Percentiles rank a stretch among this genome's conserved stretches.
Conservation (phyloP, 2,888 invertebrate genomes). For the Drosophila cognata region DNA sequence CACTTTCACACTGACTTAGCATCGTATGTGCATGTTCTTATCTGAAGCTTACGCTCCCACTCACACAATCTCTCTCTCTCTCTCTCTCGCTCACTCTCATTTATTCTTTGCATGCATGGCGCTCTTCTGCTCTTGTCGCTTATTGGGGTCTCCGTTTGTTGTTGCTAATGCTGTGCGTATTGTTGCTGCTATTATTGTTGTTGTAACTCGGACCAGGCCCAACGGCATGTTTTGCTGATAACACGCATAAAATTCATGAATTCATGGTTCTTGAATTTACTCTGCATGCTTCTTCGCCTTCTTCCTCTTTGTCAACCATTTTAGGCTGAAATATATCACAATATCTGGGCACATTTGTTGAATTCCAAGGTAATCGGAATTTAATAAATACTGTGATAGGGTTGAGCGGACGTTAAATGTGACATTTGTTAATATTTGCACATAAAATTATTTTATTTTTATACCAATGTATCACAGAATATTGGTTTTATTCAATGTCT, state of each 20-base stretch:
- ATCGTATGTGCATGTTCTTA: conserved; percentile 44
- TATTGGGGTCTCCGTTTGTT: conserved; percentile 18
- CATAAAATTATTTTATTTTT: neutral
- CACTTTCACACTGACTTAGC: conserved; percentile 8
- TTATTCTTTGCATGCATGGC: conserved; percentile 48
- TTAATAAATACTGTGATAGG: conserved; percentile 16
- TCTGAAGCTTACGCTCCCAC: conserved; percentile 35
- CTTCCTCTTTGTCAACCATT: conserved; percentile 9
- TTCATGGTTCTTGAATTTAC: conserved; percentile 56
- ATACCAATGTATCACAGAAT: neutral
- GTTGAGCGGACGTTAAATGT: conserved; percentile 17
- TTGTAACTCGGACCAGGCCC: conserved; percentile 34
- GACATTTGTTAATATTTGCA: neutral
- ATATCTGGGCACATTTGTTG: conserved; percentile 57
- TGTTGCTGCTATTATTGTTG: conserved; percentile 10
- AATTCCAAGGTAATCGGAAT: conserved; percentile 51
- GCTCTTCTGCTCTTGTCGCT: conserved; percentile 41
- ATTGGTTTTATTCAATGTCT: neutral
- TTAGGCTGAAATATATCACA: conserved; percentile 67
- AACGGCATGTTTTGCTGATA: conserved; percentile 71
- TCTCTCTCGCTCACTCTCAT: conserved; percentile 15
- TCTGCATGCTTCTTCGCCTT: conserved; percentile 21
- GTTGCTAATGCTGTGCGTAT: conserved; percentile 21
- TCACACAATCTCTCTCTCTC: neutral
- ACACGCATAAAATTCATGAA: conserved; percentile 78